Evolutionary conservation across 1,140 invertebrate species (phyloP), one percentile per base, ranked within the genome.

Genomic region (Drosophila jambulina): DNA sequence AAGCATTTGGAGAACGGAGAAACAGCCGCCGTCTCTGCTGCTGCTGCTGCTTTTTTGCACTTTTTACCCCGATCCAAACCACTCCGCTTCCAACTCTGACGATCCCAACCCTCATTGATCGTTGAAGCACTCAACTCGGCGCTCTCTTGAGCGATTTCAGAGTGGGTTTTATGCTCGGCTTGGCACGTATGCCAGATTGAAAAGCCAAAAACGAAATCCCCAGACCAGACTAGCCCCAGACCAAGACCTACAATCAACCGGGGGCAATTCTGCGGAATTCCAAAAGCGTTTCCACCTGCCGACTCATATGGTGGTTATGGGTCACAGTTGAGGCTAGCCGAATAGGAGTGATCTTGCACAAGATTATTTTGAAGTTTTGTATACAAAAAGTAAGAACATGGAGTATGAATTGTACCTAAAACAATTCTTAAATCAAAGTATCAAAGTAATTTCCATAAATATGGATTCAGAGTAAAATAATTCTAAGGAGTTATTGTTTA

Each of bases 201-300:
- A 61, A 29, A 17, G 32, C 32, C 8, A 36, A 54, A 54, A 23
- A 23, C 32, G 13, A 67, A 69, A 69, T 34, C 19, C 74, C 74
- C 64, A 78, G 59, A 34, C 71, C 64, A 70, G 67, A 68, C 67
- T 56, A 45, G 63, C 38, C 48, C 23, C 67, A 70, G 67, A 70
- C 67, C 67, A 68, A 68, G 38, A 45, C 38, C 62, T 19, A 54
- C 62, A 67, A 45, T 45, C 15, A 29, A 38, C 38, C 40, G 51
- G 65, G 42, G 62, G 42, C 34, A 40, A 68, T 77, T 77, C 75
- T 60, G 46, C 29, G 56, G 56, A 77, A 77, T 78, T 77, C 75
- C 72, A 46, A 65, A 76, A 57, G 51, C 62, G 62, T 48, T 57
- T 68, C 48, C 58, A 76, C 74, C 68, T 74, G 72, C 45, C 64